Conservation (phyloP, 1,140 invertebrate genomes). For the Cotesia glomerata region DNA sequence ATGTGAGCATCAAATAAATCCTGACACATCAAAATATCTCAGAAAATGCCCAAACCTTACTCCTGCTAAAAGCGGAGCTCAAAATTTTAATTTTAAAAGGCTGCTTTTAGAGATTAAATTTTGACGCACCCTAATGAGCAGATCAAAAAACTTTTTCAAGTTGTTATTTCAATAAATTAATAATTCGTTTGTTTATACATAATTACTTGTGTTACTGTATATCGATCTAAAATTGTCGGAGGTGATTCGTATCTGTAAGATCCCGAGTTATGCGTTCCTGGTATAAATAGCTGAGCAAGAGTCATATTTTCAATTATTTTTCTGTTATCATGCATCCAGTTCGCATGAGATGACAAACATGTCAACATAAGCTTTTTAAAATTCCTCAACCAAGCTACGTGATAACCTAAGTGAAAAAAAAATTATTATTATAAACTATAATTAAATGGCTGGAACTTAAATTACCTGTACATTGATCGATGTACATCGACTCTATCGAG, state of each 20-base stretch:
- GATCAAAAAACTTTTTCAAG: too few species aligned
- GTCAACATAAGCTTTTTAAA: neutral
- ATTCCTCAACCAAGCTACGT: neutral
- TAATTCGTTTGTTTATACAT: too few species aligned
- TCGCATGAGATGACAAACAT: neutral
- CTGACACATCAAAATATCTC: too few species aligned
- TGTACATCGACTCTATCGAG: neutral
- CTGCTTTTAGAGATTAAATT: too few species aligned
- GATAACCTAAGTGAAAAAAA: neutral
- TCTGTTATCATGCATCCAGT: slow-evolving; percentile 4
- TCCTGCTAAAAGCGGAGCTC: too few species aligned
- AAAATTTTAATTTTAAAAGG: too few species aligned
- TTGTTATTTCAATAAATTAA: too few species aligned
- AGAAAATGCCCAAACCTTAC: too few species aligned
- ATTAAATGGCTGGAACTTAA: too few species aligned
- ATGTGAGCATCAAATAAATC: too few species aligned
- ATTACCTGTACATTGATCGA: neutral
- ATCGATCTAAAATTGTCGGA: neutral
- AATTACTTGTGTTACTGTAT: neutral
- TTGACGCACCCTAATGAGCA: too few species aligned
- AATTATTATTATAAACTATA: too few species aligned
- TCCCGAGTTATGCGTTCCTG: slow-evolving; percentile 17
- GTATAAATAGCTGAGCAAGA: slow-evolving; percentile 1
- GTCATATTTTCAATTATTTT: neutral
- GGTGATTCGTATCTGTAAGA: neutral